Conservation (phyloP, 2,888 invertebrate species). For the Exocentrus adspersus region DNA sequence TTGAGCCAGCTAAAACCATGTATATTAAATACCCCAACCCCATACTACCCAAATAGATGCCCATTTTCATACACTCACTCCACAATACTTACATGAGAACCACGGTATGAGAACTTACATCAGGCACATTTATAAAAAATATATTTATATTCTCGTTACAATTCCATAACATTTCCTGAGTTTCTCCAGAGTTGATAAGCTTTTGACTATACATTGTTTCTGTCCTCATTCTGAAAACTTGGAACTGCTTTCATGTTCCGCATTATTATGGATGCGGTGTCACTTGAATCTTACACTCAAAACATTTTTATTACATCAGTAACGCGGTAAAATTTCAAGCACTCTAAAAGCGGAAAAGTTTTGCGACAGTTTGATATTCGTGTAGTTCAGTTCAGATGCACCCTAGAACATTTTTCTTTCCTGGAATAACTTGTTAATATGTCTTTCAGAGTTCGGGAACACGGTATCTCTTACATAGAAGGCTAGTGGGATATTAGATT, state of each 20-base stretch:
- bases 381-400: slow-evolving; percentile 19
- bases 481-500: too few relatives aligned
- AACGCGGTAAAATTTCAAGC: slow-evolving; percentile 7
- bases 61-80: too few relatives aligned
- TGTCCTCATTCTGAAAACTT: slow-evolving; percentile 9
- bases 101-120: too few relatives aligned
- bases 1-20: not conserved
- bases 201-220: slow-evolving; percentile 18
- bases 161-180: too few relatives aligned
- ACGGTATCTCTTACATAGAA: too few relatives aligned
- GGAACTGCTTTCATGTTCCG: slow-evolving; percentile 20
- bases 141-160: too few relatives aligned
- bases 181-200: too few relatives aligned
- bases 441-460: slow-evolving; percentile 24
- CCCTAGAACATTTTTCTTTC: too few relatives aligned
- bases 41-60: too few relatives aligned
- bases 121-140: too few relatives aligned
- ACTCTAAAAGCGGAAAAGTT: slow-evolving; percentile 24
- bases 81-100: too few relatives aligned
- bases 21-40: not conserved
- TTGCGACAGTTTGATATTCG: slow-evolving; percentile 8
- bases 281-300: slow-evolving; percentile 19
- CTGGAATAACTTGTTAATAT: slow-evolving; percentile 11
- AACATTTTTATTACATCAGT: slow-evolving; percentile 24
- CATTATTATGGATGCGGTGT: slow-evolving; percentile 23